phyloP scores from a whole-genome alignment of 2,888 invertebrate species.

The Phortica magna region DNA sequence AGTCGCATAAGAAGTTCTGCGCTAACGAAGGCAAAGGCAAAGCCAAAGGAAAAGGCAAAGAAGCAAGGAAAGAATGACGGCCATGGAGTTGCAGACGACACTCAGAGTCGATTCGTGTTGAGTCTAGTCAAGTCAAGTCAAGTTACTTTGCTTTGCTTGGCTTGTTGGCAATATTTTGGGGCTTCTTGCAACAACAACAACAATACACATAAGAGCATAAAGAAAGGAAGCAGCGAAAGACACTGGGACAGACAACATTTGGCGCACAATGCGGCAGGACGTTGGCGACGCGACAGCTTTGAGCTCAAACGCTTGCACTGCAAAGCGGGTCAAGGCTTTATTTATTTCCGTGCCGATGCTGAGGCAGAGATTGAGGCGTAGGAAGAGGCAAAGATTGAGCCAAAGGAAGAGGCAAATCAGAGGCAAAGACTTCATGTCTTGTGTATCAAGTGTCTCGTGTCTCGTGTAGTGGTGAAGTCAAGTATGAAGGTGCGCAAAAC shows the following conservation, averaged over 20 bases:
- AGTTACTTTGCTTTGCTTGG: neutral
- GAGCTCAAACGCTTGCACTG: neutral
- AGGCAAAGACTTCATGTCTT: neutral
- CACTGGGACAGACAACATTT: neutral
- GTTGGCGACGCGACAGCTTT: neutral
- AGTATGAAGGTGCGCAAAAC: slow-evolving; percentile 29
- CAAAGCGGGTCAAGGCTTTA: slow-evolving; percentile 27
- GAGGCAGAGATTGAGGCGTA: neutral
- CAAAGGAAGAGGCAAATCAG: too few relatives aligned
- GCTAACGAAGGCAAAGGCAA: neutral
- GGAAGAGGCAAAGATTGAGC: too few relatives aligned
- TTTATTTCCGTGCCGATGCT: neutral
- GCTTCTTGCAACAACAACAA: too few relatives aligned
- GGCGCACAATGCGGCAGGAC: neutral
- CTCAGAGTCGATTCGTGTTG: too few relatives aligned
- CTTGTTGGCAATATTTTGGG: neutral
- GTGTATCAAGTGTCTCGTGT: slow-evolving; percentile 2
- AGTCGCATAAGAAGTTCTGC: slow-evolving; percentile 17
- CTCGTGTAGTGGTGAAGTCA: slow-evolving; percentile 9
- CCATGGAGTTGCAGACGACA: slow-evolving; percentile 3
- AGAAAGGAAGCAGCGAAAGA: neutral
- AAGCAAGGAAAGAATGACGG: neutral
- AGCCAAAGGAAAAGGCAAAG: neutral
- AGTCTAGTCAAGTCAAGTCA: neutral
- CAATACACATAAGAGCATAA: too few relatives aligned